phyloP scores from a whole-genome alignment of 2,888 invertebrate genomes.

The Volucella inflata region DNA sequence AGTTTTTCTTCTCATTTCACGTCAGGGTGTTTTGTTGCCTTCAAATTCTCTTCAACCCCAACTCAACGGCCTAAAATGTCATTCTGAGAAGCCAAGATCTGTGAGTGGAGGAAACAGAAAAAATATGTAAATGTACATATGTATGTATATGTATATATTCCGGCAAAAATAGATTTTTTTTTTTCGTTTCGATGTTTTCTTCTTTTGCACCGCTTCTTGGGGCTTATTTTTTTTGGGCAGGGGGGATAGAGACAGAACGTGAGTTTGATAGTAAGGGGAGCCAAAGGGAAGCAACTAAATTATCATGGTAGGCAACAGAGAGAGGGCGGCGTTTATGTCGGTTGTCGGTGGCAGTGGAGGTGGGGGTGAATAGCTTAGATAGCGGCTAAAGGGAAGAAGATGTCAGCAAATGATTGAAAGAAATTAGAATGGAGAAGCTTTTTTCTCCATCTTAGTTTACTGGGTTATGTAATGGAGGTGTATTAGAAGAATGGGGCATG shows the following conservation, averaged over 20 bases:
- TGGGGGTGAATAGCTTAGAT: not conserved
- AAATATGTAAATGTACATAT: not conserved
- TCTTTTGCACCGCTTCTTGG: conserved; percentile 19
- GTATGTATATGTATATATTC: conserved; percentile 28
- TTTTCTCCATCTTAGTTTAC: conserved; percentile 58
- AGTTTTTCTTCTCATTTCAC: conserved; percentile 63
- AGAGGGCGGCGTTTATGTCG: conserved; percentile 50
- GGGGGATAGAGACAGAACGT: not conserved
- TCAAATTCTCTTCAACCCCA: not conserved
- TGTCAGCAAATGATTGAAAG: conserved; percentile 71
- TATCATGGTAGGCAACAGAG: conserved; percentile 41
- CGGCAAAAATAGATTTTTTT: conserved; percentile 68
- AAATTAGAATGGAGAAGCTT: conserved; percentile 70
- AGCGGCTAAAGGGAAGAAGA: conserved; percentile 4
- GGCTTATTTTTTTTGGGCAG: conserved; percentile 14
- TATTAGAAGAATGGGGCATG: not conserved
- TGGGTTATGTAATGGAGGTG: conserved; percentile 61
- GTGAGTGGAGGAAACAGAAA: conserved; percentile 22
- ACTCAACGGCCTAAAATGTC: conserved; percentile 39
- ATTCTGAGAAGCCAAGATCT: conserved; percentile 46
- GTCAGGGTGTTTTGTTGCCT: conserved; percentile 45
- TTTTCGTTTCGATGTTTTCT: conserved; percentile 27
- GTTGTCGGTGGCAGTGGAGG: conserved; percentile 4
- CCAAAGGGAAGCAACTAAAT: conserved; percentile 32
- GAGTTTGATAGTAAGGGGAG: not conserved